These are phyloP conservation scores for Lithobates sylvaticus DNA, from an alignment of 2,797 vertebrate species.

Conservation along the genomic window DNA sequence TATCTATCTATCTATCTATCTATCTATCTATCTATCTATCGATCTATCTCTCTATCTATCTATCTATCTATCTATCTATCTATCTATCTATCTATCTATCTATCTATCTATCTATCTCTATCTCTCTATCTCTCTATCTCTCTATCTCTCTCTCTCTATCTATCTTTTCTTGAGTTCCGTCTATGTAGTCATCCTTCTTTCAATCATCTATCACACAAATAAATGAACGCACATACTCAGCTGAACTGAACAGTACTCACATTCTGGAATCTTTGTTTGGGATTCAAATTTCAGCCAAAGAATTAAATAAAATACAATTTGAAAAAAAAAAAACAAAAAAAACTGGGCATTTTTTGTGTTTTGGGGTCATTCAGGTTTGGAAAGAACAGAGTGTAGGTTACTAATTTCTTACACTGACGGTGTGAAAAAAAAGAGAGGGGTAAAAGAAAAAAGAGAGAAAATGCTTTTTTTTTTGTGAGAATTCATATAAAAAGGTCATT, in stretches of 20 bases:
- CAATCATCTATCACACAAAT: too few relatives aligned
- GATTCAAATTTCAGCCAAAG: not conserved
- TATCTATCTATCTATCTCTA: not conserved
- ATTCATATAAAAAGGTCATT: constrained; percentile 49
- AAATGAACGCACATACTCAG: not conserved
- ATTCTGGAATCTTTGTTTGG: not conserved
- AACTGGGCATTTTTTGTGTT: not conserved
- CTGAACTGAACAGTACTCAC: not conserved
- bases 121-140: too few relatives aligned
- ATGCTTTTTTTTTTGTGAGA: constrained; percentile 3
- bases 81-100: constrained; percentile 3
- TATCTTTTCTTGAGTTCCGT: too few relatives aligned
- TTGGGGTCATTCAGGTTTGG: not conserved
- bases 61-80: constrained; percentile 6
- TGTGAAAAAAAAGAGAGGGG: not conserved
- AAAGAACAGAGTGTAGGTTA: constrained; percentile 6
- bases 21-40: too few relatives aligned
- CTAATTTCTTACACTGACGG: not conserved
- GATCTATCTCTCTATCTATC: too few relatives aligned
- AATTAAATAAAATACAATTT: not conserved
- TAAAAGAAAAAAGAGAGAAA: not conserved
- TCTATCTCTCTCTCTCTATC: too few relatives aligned
- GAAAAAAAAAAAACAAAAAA: not conserved
- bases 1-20: too few relatives aligned
- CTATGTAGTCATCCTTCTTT: too few relatives aligned